These are phyloP conservation scores for Tangara arthus DNA, from an alignment of 2,797 vertebrate species.

Conservation along the genomic window DNA sequence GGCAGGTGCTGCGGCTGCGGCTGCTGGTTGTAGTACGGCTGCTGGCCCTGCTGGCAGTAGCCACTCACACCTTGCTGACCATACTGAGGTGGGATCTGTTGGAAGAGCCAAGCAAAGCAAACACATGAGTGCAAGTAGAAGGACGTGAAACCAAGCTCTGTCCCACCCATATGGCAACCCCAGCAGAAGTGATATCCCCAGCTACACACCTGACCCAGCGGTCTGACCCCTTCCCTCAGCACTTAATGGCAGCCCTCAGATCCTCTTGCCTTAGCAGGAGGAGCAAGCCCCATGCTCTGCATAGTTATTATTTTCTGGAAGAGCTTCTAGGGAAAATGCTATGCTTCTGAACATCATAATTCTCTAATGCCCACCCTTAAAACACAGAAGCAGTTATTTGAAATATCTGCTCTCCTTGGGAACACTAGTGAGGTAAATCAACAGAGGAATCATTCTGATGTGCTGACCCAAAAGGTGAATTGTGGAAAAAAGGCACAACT, in stretches of 20 bases:
- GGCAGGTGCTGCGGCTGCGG: conserved; percentile 87
- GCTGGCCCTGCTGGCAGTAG: conserved; percentile 89
- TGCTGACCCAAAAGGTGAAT: not conserved
- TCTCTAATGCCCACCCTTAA: not conserved
- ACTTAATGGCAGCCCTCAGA: not conserved
- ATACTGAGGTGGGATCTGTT: conserved; percentile 90
- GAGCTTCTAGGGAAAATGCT: not conserved
- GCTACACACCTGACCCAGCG: not conserved
- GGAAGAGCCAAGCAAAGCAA: conserved; percentile 66
- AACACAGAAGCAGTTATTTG: not conserved
- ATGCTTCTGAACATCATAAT: not conserved
- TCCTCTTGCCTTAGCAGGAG: not conserved
- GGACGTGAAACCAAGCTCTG: not conserved
- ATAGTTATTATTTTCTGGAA: not conserved
- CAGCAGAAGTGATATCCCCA: not conserved
- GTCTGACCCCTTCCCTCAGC: not conserved
- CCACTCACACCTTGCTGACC: conserved; percentile 84
- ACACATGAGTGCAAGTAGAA: conserved; percentile 10
- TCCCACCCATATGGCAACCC: not conserved
- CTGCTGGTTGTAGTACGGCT: conserved; percentile 90
- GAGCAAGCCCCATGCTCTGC: not conserved
- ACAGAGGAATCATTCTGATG: not conserved
- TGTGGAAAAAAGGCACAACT: not conserved
- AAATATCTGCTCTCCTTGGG: not conserved
- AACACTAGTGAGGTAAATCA: not conserved